Evolutionary conservation across 64 coral and sea anemone genomes (phyloP).

Genomic region (Dendrophyllia cribrosa): DNA sequence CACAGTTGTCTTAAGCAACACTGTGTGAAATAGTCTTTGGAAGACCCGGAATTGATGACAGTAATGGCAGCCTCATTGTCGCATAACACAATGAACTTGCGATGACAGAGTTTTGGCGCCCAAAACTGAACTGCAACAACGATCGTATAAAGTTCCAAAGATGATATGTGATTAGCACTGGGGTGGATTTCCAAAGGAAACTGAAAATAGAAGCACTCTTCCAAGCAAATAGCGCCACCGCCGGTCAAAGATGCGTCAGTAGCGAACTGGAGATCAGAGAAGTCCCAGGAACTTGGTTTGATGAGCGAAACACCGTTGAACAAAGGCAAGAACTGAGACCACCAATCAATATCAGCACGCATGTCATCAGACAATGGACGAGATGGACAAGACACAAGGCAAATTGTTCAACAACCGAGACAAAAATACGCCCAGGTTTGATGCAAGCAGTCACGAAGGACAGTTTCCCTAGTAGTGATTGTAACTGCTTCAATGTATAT

Average conservation of each 20-base stretch:
- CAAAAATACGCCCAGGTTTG: too few relatives aligned
- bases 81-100: background rate
- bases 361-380: background rate
- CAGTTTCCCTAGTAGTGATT: slow-evolving; percentile 10
- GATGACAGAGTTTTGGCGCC: background rate
- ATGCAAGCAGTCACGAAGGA: background rate
- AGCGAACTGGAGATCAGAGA: background rate
- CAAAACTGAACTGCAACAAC: slow-evolving; percentile 7
- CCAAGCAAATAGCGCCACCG: background rate
- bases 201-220: background rate
- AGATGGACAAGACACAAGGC: background rate
- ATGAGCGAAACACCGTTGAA: background rate
- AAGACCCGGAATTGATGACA: slow-evolving; percentile 1
- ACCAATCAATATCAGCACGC: background rate
- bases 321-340: background rate
- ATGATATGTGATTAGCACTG: background rate
- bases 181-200: background rate
- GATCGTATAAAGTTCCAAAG: slow-evolving; percentile 25
- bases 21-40: slow-evolving; percentile 27
- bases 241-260: background rate
- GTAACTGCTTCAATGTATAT: background rate
- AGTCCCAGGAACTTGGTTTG: background rate
- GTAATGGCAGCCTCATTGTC: slow-evolving; percentile 28
- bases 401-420: background rate
- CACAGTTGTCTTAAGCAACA: slow-evolving; percentile 39